Evolutionary conservation across 2,888 invertebrate species (phyloP), one percentile per base, ranked within the genome.

Genomic region (Ischnura elegans): DNA sequence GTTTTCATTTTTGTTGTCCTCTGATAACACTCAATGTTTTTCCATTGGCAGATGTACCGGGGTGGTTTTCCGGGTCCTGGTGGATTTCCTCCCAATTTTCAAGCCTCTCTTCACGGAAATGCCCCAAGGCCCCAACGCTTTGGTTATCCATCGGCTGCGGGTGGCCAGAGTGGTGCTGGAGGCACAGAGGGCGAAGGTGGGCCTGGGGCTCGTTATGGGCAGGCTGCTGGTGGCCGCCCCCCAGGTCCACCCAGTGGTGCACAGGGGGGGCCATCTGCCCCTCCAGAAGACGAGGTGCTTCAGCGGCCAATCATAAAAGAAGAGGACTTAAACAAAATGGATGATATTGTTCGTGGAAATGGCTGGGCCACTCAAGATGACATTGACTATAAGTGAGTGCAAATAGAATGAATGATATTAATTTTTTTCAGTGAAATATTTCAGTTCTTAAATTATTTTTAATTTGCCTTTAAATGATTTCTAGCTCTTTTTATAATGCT

Each of bases 361-460:
- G 99, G 99, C 94, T 99, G 99, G 99, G 98, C 98, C 94, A 98
- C 98, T 95, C 98, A 98, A 95, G 98, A 98, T 95, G 99, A 99
- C 96, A 98, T 99, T 95, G 99, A 99, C 96, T 99, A 99, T 95
- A 98, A 98, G 97, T 97, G 95, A 96, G 97, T 96, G 94, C 43
- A 13, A 87, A 16, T 25, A 3, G 29, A 29, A 47, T 87, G 3
- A 2, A 19, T 86, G 0, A 21, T 43, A 43, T 86, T 5, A n/a
- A n/a, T n/a, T n/a, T n/a, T n/a, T n/a, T n/a, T 61, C 61, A 25
- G n/a, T 4, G 2, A 1, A 19, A 61, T 3, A 61, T 61, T 61
- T 61, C 19, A 61, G 13, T 13, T 55, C 21, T 21, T 13, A 55
- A 16, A 55, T 16, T 21, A 55, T 55, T 55, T 55, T 13, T n/a